These are phyloP conservation scores for Sisyra nigra DNA, from an alignment of 2,888 invertebrate genomes.

Conservation along the genomic window DNA sequence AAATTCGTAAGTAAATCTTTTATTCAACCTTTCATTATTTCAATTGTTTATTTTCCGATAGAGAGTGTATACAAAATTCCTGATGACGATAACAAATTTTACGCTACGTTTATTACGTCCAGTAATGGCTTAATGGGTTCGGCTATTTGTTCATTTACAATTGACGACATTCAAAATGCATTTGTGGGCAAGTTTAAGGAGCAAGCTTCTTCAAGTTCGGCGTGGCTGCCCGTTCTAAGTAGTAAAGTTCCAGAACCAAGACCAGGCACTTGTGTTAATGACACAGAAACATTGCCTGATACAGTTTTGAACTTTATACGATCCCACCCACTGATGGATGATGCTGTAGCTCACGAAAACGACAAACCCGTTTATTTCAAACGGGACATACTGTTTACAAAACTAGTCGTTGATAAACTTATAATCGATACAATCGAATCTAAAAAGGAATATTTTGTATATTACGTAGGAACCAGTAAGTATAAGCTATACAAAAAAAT, in stretches of 20 bases:
- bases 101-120: conserved; percentile 91
- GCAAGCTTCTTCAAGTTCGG: conserved; percentile 81
- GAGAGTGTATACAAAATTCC: conserved; percentile 92
- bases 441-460: conserved; percentile 66
- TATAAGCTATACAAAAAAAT: no score
- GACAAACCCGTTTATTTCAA: conserved; percentile 90
- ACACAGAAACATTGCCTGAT: conserved; percentile 81
- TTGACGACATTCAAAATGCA: conserved; percentile 77
- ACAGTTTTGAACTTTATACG: conserved; percentile 92
- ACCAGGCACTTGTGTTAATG: conserved; percentile 89
- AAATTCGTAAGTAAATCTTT: conserved; percentile 57
- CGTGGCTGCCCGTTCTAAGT: conserved; percentile 88
- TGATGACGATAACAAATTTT: conserved; percentile 79
- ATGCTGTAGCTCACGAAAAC: conserved; percentile 83
- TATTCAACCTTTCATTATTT: conserved; percentile 54
- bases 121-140: conserved; percentile 92
- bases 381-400: conserved; percentile 79
- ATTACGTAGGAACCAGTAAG: conserved; percentile 68
- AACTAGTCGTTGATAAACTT: conserved; percentile 78
- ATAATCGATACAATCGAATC: conserved; percentile 62
- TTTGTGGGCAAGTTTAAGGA: conserved; percentile 96
- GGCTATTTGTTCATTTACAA: conserved; percentile 88
- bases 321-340: conserved; percentile 95
- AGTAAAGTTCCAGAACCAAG: conserved; percentile 84
- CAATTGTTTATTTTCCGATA: conserved; percentile 25